Evolutionary conservation across 1,140 invertebrate genomes (phyloP), one percentile per base, ranked within the genome.

Genomic region (Philaenus spumarius): DNA sequence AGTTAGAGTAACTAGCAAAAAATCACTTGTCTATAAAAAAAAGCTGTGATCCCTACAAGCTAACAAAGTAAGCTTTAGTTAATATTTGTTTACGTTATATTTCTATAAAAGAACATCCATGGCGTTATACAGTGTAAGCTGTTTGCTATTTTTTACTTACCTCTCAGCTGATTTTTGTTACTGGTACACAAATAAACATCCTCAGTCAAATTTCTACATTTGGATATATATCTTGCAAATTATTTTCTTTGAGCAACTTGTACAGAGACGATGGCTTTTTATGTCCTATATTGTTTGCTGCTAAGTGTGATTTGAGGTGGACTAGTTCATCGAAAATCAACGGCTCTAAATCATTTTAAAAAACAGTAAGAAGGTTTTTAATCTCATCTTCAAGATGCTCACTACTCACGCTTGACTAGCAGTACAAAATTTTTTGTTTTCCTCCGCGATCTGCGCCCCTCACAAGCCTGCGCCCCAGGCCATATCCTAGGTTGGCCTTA

Each of bases 131-230:
- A 35, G 26, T 9, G 15, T 51, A 51, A 34, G 22, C 23, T 9
- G 48, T 34, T 51, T 34, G 48, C 19, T 34, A 34, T 51, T 51
- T 51, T 26, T 51, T n/a, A 51, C 26, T 34, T n/a, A 34, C 26
- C 48, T 51, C 48, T 51, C 48, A 22, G 48, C 48, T 51, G 15
- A 51, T 51, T 24, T 51, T 51, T 22, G 23, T 51, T 51, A 51
- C 48, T 51, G 23, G 48, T 11, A 34, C 37, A 51, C 23, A 51
- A 34, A 51, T 26, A 51, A 51, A 51, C 23, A 34, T 51, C 22
- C 48, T n/a, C 22, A 34, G 48, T 34, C 6, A 51, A 51, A 51
- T 51, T 51, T 51, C 22, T 7, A 51, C 48, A 51, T 51, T 51
- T 34, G 48, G 23, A 34, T 51, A 51, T 6, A 51, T 51, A 15